Conservation (phyloP, 2,797 vertebrate species). For the Lacerta agilis region DNA sequence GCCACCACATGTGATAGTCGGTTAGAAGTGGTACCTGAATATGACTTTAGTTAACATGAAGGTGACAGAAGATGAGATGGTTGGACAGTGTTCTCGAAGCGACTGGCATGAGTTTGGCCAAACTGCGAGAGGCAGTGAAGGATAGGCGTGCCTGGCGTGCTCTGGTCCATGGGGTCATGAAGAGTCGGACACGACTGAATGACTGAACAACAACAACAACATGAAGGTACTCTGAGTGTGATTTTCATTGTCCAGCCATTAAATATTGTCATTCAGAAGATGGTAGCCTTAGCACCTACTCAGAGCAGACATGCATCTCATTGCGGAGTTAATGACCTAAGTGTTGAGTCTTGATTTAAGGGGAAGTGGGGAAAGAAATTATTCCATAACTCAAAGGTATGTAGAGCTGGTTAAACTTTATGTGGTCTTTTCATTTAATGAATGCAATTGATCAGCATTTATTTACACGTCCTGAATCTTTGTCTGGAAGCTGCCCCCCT, state of each 20-base stretch:
- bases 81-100: too few species aligned
- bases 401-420: neutral
- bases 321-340: neutral
- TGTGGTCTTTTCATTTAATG: neutral
- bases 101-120: too few species aligned
- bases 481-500: conserved; percentile 56
- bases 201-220: too few species aligned
- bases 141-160: too few species aligned
- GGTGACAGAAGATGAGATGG: too few species aligned
- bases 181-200: too few species aligned
- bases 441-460: conserved; percentile 29
- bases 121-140: too few species aligned
- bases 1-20: neutral
- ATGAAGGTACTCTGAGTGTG: neutral
- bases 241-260: neutral
- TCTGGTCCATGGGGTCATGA: too few species aligned
- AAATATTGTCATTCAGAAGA: neutral
- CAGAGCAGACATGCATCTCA: neutral
- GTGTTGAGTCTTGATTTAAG: neutral
- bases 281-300: neutral
- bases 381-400: neutral
- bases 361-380: neutral
- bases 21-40: neutral
- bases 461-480: conserved; percentile 35
- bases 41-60: neutral